A percentile compares a stretch with the other conserved stretches of the same genome.
Conservation (phyloP, 2,113 vertebrate species). For the Phyllopteryx taeniolatus region DNA sequence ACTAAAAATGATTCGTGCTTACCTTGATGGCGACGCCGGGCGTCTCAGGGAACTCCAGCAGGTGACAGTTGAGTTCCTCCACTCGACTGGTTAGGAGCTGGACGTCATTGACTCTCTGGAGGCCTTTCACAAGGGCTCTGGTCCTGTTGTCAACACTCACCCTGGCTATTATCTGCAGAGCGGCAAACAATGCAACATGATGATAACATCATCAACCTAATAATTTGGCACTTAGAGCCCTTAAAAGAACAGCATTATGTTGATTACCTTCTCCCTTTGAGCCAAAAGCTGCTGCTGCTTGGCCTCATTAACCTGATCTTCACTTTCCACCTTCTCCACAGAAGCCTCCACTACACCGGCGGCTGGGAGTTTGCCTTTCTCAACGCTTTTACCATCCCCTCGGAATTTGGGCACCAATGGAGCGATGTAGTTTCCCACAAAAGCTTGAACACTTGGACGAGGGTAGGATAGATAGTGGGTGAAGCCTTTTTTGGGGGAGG, state of each 20-base stretch:
- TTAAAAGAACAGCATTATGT: not conserved
- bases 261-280: constrained; percentile 86
- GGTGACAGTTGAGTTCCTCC: constrained; percentile 89
- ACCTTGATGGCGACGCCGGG: constrained; percentile 76
- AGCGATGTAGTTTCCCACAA: constrained; percentile 89
- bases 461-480: constrained; percentile 86
- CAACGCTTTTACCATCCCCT: constrained; percentile 73
- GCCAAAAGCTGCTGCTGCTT: constrained; percentile 70
- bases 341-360: constrained; percentile 29
- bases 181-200: not conserved
- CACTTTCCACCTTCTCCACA: constrained; percentile 31
- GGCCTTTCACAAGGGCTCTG: constrained; percentile 85
- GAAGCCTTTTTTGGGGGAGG: constrained; percentile 83
- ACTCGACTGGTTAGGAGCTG: constrained; percentile 85
- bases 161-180: constrained; percentile 87
- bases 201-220: not conserved
- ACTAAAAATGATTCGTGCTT: not conserved
- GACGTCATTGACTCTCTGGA: constrained; percentile 81
- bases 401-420: constrained; percentile 88
- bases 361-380: constrained; percentile 47
- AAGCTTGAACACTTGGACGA: constrained; percentile 87
- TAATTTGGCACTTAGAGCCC: not conserved
- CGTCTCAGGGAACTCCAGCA: constrained; percentile 92
- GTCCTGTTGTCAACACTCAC: constrained; percentile 93
- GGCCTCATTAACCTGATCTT: constrained; percentile 70